Evolutionary conservation across 2,797 vertebrate species (phyloP), one percentile per base, ranked within the genome.

Genomic region (Sebastes aleutianus): DNA sequence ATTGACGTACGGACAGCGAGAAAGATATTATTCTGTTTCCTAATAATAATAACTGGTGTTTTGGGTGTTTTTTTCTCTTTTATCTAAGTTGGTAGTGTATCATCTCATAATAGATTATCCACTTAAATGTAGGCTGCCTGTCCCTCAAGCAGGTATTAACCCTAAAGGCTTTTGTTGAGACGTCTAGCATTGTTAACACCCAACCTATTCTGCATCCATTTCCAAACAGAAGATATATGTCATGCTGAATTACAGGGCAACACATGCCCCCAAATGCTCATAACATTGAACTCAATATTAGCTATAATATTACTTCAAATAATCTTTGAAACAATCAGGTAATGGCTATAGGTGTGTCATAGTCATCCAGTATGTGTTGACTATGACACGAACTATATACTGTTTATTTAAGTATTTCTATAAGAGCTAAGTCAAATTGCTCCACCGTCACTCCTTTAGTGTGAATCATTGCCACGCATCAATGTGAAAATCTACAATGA

Each of bases 391-490:
- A 1, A 53, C 50, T 53, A n/a, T 53, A 56, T 29, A n/a, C n/a
- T 61, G 11, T 31, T 5, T 26, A 62, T 43, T 32, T 66, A 29
- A 27, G 34, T 31, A 43, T 24, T 67, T 76, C 4, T 58, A 6
- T 57, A 47, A 0, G 36, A 47, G 34, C 13, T n/a, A n/a, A 70
- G 10, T n/a, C 24, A 0, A 71, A 1, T 0, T 65, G 18, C 34
- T 69, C 39, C 57, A 50, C 63, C 58, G 63, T 70, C 7, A 14
- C 58, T 72, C 71, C 29, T 76, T 78, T 22, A 61, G 74, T 70
- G 79, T 84, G 83, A 89, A 80, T 92, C 72, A 88, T 34, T 78
- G 77, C 76, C 66, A 84, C 26, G 34, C 82, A 82, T 89, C 76
- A 61, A 75, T 85, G 69, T 84, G 84, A 85, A 86, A 89, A 85